These are phyloP conservation scores for Platysternon megacephalum DNA, from an alignment of 2,113 vertebrate species.

Conservation along the genomic window DNA sequence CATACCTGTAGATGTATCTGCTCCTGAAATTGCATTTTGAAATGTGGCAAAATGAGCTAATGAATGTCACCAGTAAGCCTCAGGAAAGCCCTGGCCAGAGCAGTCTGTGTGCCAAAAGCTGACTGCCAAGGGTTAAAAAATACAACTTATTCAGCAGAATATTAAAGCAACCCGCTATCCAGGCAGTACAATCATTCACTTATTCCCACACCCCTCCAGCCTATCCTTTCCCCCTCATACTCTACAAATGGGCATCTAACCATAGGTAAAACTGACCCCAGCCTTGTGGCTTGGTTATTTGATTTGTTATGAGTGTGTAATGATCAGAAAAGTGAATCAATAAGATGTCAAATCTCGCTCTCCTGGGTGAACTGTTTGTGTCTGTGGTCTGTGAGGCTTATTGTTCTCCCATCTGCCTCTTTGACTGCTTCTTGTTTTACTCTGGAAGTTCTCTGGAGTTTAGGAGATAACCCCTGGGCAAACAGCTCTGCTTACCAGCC, in stretches of 20 bases:
- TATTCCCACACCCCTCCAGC: neutral
- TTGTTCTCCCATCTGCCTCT: neutral
- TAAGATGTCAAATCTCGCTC: conserved; percentile 2
- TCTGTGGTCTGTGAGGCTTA: neutral
- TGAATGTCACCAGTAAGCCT: neutral
- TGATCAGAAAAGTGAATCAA: conserved; percentile 61
- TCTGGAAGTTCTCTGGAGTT: neutral
- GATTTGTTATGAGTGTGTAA: conserved; percentile 61
- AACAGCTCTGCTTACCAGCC: neutral
- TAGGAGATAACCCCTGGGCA: neutral
- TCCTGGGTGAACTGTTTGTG: neutral
- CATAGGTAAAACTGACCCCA: conserved; percentile 1
- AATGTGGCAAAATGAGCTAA: neutral
- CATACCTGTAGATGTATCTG: neutral
- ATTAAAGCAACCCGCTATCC: conserved; percentile 18
- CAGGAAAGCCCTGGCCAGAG: neutral
- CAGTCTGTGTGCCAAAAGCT: neutral
- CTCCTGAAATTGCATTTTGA: neutral
- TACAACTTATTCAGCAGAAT: conserved; percentile 59
- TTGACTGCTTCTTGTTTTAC: neutral
- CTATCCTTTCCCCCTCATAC: conserved; percentile 18
- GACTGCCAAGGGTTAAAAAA: conserved; percentile 62
- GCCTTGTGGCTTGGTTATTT: conserved; percentile 16
- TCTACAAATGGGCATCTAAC: neutral
- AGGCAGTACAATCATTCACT: conserved; percentile 7